Evolutionary conservation across 2,113 vertebrate species (phyloP).

Genomic region (Hippocampus mohnikei): DNA sequence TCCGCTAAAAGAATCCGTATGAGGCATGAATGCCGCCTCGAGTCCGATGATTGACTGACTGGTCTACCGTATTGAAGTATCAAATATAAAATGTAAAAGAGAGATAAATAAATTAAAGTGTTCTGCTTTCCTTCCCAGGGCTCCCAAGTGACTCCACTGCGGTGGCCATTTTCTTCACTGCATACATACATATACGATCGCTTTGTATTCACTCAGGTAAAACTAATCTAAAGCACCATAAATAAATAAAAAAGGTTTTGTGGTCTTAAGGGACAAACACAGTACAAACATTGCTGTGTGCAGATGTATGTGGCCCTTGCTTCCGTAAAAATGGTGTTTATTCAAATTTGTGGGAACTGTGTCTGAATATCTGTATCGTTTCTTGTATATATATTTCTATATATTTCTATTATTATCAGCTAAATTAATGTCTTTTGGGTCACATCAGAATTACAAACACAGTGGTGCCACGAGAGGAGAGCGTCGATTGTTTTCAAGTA

Average conservation of each 20-base stretch:
- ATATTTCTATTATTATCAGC: slow-evolving; percentile 54
- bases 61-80: slow-evolving; percentile 35
- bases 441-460: background rate
- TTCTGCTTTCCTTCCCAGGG: background rate
- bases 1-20: slow-evolving; percentile 22
- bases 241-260: background rate
- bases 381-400: slow-evolving; percentile 27
- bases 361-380: slow-evolving; percentile 29
- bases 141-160: slow-evolving; percentile 34
- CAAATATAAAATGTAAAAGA: slow-evolving; percentile 36
- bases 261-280: slow-evolving; percentile 1
- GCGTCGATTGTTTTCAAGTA: too few species aligned
- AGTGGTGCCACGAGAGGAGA: background rate
- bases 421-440: slow-evolving; percentile 19
- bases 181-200: slow-evolving; percentile 23
- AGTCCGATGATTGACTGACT: slow-evolving; percentile 44
- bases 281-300: background rate
- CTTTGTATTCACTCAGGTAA: slow-evolving; percentile 18
- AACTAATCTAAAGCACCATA: background rate
- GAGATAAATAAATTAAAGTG: slow-evolving; percentile 45
- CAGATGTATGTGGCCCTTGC: background rate
- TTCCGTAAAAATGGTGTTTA: background rate
- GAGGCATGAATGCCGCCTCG: slow-evolving; percentile 12
- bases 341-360: slow-evolving; percentile 1
- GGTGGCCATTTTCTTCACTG: slow-evolving; percentile 24